Percentiles rank a stretch among this genome's conserved stretches.
These are phyloP conservation scores for Echinarachnius parma DNA, from an alignment of 53 echinoderm and acorn worm species.

Conservation along the genomic window DNA sequence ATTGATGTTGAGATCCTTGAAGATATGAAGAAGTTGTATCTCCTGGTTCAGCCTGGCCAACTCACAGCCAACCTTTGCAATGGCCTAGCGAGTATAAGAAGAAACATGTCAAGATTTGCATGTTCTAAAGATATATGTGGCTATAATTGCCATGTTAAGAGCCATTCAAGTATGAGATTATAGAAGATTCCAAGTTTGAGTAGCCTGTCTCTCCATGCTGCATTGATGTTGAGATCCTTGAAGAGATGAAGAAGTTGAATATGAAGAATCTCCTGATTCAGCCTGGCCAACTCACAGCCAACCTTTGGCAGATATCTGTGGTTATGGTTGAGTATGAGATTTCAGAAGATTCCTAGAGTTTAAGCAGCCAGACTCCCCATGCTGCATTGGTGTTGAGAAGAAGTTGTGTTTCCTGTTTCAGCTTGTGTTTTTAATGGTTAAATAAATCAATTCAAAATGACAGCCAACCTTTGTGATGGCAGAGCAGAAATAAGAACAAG, in stretches of 20 bases:
- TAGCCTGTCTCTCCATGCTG: slow-evolving; percentile 66
- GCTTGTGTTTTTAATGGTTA: too few relatives aligned
- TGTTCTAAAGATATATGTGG: too few relatives aligned
- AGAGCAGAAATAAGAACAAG: too few relatives aligned
- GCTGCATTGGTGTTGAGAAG: slow-evolving; percentile 55
- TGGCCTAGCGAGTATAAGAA: slow-evolving; percentile 41
- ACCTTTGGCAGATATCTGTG: too few relatives aligned
- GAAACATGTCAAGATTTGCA: too few relatives aligned
- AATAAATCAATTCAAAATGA: too few relatives aligned
- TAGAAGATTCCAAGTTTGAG: too few relatives aligned
- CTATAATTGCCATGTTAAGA: too few relatives aligned
- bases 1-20: slow-evolving; percentile 49
- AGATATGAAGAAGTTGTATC: slow-evolving; percentile 27
- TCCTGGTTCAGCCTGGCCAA: slow-evolving; percentile 51
- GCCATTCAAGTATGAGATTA: too few relatives aligned
- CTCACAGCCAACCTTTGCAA: slow-evolving; percentile 67
- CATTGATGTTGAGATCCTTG: slow-evolving; percentile 50
- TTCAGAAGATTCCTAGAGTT: too few relatives aligned
- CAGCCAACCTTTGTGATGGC: too few relatives aligned
- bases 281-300: slow-evolving; percentile 59
- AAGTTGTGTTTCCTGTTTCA: slow-evolving; percentile 43
- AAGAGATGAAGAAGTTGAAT: slow-evolving; percentile 38
- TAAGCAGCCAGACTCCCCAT: slow-evolving; percentile 63
- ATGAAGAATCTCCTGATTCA: slow-evolving; percentile 43
- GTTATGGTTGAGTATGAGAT: too few relatives aligned